Conservation (phyloP, 2,888 invertebrate genomes). For the Caenorhabditis sp. region DNA sequence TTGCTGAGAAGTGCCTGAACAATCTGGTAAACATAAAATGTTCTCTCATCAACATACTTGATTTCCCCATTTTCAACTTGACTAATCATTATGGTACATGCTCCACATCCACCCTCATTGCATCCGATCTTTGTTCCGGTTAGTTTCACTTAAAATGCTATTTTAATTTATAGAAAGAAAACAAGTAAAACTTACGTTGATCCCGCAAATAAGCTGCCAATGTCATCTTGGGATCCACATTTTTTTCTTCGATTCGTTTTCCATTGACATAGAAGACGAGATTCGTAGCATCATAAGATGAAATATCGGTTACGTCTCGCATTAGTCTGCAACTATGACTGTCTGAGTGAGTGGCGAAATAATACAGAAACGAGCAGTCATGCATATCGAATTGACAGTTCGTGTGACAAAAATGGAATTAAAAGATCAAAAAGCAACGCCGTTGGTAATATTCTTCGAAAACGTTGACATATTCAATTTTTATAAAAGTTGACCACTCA, state of each 20-base stretch:
- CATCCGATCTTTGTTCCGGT: slow-evolving; percentile 80
- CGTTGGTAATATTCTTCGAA: too few relatives aligned
- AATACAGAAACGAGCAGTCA: slow-evolving; percentile 10
- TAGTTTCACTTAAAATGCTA: slow-evolving; percentile 63
- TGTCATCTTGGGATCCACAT: slow-evolving; percentile 75
- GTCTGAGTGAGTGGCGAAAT: neutral
- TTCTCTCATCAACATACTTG: slow-evolving; percentile 25
- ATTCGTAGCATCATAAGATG: slow-evolving; percentile 60
- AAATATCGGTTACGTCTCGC: slow-evolving; percentile 42
- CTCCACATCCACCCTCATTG: slow-evolving; percentile 81
- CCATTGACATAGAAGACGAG: slow-evolving; percentile 77
- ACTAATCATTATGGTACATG: slow-evolving; percentile 80
- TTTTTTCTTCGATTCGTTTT: slow-evolving; percentile 69
- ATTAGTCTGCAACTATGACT: slow-evolving; percentile 16
- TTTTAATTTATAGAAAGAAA: neutral
- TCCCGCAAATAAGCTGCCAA: slow-evolving; percentile 74
- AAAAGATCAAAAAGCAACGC: neutral
- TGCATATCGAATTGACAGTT: slow-evolving; percentile 18
- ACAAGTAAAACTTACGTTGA: slow-evolving; percentile 62
- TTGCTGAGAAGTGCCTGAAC: slow-evolving; percentile 82
- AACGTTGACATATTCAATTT: too few relatives aligned
- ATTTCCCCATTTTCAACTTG: slow-evolving; percentile 42
- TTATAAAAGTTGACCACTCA: too few relatives aligned
- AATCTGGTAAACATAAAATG: too few relatives aligned
- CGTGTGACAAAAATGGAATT: slow-evolving; percentile 6